Evolutionary conservation across 2,888 invertebrate species (phyloP).

Genomic region (Ceraclea dissimilis): DNA sequence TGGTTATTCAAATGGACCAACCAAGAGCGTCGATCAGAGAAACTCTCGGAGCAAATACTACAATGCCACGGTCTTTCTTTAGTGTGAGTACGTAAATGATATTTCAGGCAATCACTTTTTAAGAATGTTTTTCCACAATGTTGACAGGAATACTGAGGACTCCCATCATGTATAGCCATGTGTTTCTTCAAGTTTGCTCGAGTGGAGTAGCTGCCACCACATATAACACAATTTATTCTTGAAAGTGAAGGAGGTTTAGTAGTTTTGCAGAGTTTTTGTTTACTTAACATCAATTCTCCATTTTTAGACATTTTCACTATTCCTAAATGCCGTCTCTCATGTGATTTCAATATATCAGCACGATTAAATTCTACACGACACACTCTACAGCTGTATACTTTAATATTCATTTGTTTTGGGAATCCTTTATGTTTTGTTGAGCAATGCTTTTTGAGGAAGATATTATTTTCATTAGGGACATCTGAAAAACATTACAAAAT

Average conservation of each 20-base stretch:
- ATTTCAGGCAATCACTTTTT: background rate
- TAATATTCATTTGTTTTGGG: background rate
- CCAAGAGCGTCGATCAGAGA: background rate
- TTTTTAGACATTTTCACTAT: background rate
- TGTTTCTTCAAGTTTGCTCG: background rate
- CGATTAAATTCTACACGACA: background rate
- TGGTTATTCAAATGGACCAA: slow-evolving; percentile 2
- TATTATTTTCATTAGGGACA: background rate
- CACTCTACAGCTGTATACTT: background rate
- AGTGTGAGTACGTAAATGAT: slow-evolving; percentile 2
- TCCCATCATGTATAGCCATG: background rate
- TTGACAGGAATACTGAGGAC: background rate
- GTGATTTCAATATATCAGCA: background rate
- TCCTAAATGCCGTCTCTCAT: background rate
- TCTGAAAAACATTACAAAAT: background rate
- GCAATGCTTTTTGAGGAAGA: background rate
- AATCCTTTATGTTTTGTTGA: background rate
- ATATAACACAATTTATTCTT: background rate
- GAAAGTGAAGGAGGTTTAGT: background rate
- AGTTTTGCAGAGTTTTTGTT: background rate
- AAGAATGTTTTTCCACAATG: background rate
- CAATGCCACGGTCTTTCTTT: background rate
- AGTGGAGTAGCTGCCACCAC: background rate
- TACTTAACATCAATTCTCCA: background rate
- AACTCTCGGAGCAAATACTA: background rate